Evolutionary conservation across 2,113 vertebrate species (phyloP).

Genomic region (Alouatta palliata): DNA sequence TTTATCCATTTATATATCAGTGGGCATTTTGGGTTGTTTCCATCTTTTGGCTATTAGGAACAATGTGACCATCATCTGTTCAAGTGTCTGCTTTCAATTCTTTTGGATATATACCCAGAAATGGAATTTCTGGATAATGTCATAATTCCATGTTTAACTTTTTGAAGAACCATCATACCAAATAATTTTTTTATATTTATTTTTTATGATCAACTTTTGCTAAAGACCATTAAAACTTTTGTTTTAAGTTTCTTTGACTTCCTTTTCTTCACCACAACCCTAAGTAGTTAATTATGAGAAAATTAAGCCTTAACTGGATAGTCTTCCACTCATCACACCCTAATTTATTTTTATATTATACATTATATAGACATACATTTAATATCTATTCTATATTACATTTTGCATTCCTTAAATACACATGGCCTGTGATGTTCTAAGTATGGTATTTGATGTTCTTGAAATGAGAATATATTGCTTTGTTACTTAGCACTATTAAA

Average conservation of each 20-base stretch:
- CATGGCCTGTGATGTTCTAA: not conserved
- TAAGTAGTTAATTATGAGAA: conserved; percentile 2
- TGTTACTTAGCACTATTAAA: conserved; percentile 1
- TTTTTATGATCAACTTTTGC: conserved; percentile 44
- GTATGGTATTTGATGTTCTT: not conserved
- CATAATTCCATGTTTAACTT: not conserved
- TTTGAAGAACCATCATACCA: not conserved
- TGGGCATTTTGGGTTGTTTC: not conserved
- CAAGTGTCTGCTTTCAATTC: not conserved
- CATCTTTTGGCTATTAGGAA: not conserved
- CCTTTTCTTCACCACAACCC: not conserved
- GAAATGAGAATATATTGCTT: conserved; percentile 20
- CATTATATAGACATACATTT: not conserved
- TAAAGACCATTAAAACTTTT: conserved; percentile 14
- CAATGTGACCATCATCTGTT: not conserved
- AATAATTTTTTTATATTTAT: not conserved
- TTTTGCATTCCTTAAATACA: not conserved
- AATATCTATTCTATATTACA: not conserved
- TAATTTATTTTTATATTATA: conserved; percentile 17
- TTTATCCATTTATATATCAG: not conserved
- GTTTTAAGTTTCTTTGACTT: conserved; percentile 2
- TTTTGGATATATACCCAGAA: not conserved
- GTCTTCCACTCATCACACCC: not conserved
- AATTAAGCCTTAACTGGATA: conserved; percentile 1
- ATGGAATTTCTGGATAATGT: not conserved